Evolutionary conservation across 2,888 invertebrate species (phyloP).

Genomic region (Andrena trimmerana): DNA sequence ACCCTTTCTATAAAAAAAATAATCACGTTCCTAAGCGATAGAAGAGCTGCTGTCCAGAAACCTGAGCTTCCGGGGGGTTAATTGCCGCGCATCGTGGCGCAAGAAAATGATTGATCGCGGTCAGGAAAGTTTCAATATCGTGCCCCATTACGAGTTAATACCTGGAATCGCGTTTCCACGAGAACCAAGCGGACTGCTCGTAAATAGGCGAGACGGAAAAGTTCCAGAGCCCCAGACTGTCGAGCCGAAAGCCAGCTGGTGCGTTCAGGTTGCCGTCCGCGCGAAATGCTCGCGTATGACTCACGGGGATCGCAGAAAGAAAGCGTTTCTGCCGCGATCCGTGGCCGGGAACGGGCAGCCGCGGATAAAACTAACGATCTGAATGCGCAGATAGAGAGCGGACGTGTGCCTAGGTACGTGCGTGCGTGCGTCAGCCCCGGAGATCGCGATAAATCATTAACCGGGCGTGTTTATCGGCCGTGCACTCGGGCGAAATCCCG

Average conservation of each 20-base stretch:
- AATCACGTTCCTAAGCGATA: too few relatives aligned
- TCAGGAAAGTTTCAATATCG: neutral
- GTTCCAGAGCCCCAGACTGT: neutral
- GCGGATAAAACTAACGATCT: slow-evolving; percentile 37
- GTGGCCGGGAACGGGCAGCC: neutral
- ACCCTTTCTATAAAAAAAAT: too few relatives aligned
- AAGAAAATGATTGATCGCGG: slow-evolving; percentile 44
- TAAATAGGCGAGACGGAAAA: slow-evolving; percentile 40
- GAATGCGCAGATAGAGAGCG: slow-evolving; percentile 47
- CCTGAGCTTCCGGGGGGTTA: slow-evolving; percentile 12
- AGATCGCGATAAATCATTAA: slow-evolving; percentile 69
- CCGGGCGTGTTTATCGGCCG: slow-evolving; percentile 70
- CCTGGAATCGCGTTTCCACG: slow-evolving; percentile 25
- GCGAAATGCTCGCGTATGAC: slow-evolving; percentile 50
- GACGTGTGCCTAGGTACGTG: slow-evolving; percentile 12
- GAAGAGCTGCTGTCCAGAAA: too few relatives aligned
- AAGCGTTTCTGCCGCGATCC: slow-evolving; percentile 26
- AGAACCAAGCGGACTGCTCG: slow-evolving; percentile 12
- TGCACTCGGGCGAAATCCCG: slow-evolving; percentile 64
- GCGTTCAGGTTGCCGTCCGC: slow-evolving; percentile 40
- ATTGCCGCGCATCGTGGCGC: slow-evolving; percentile 25
- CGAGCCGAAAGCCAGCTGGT: slow-evolving; percentile 53
- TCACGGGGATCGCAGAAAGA: slow-evolving; percentile 55
- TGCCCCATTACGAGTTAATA: slow-evolving; percentile 29
- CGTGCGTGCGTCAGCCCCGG: slow-evolving; percentile 42